phyloP scores from a whole-genome alignment of 2,113 vertebrate genomes.

The Ammospiza caudacuta region DNA sequence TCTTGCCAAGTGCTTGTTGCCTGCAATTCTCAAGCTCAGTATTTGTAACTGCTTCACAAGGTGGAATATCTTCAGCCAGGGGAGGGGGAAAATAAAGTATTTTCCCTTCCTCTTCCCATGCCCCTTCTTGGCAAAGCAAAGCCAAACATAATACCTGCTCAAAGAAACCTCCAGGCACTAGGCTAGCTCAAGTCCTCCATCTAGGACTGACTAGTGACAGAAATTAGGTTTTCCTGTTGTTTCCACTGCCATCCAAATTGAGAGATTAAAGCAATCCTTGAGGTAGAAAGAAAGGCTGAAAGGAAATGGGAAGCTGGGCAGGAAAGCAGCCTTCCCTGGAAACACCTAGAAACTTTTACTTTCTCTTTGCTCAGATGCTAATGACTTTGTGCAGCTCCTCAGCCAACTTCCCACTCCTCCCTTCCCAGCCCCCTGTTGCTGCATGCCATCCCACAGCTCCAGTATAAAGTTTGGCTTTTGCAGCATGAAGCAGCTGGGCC shows the following conservation, averaged over 20 bases:
- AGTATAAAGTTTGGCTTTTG: constrained; percentile 97
- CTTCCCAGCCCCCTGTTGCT: constrained; percentile 84
- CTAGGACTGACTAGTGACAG: background rate
- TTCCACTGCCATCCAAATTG: background rate
- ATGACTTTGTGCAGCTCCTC: constrained; percentile 71
- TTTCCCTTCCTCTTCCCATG: background rate
- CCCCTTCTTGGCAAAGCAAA: background rate
- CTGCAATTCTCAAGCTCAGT: constrained; percentile 1
- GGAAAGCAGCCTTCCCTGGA: constrained; percentile 55
- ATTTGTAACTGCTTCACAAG: background rate
- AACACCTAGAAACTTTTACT: constrained; percentile 79
- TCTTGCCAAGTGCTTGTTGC: constrained; percentile 22
- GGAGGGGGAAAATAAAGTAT: background rate
- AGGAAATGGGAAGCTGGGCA: background rate
- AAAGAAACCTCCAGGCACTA: background rate
- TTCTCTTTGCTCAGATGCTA: constrained; percentile 77
- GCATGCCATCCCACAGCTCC: constrained; percentile 84
- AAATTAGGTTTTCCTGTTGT: background rate
- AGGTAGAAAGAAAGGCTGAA: background rate
- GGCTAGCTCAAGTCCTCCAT: constrained; percentile 9
- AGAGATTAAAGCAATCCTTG: background rate
- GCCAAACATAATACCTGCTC: background rate
- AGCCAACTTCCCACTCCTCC: constrained; percentile 77
- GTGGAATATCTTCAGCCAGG: background rate
- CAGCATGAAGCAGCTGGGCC: constrained; percentile 99